These are phyloP conservation scores for Lagorchestes hirsutus DNA, from an alignment of 2,797 vertebrate genomes.

Conservation along the genomic window DNA sequence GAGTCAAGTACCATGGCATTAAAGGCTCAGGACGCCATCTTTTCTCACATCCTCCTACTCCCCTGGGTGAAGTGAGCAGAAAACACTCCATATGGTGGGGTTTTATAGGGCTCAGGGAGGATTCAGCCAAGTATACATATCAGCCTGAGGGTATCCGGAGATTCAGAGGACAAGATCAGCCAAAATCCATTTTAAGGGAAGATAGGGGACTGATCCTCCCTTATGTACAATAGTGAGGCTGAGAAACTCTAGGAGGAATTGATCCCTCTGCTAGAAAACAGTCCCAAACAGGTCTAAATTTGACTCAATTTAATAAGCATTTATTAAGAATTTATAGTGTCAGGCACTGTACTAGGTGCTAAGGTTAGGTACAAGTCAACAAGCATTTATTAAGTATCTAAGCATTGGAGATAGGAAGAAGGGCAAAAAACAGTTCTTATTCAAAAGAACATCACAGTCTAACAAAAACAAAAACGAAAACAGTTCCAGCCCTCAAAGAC, in stretches of 20 bases:
- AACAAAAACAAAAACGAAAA: not conserved
- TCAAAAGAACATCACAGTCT: not conserved
- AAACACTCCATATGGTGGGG: not conserved
- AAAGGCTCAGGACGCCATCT: not conserved
- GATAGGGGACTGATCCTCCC: too few species aligned
- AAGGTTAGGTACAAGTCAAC: not conserved
- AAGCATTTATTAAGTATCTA: not conserved
- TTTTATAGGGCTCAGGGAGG: not conserved
- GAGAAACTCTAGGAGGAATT: not conserved
- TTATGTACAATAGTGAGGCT: not conserved
- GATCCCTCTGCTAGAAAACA: not conserved
- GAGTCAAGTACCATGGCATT: not conserved
- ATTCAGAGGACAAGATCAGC: not conserved
- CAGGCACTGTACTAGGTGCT: not conserved
- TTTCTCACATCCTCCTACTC: not conserved
- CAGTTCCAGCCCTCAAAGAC: not conserved
- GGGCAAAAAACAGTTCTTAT: not conserved
- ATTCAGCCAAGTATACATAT: not conserved
- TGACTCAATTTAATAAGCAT: not conserved
- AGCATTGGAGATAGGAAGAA: not conserved
- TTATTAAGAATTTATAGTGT: not conserved
- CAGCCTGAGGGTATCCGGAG: not conserved
- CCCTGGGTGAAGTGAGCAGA: not conserved
- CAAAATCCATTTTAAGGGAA: not conserved
- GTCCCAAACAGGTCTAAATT: not conserved